phyloP scores from a whole-genome alignment of 1,140 invertebrate genomes.

The Drosophila kanapiae region DNA sequence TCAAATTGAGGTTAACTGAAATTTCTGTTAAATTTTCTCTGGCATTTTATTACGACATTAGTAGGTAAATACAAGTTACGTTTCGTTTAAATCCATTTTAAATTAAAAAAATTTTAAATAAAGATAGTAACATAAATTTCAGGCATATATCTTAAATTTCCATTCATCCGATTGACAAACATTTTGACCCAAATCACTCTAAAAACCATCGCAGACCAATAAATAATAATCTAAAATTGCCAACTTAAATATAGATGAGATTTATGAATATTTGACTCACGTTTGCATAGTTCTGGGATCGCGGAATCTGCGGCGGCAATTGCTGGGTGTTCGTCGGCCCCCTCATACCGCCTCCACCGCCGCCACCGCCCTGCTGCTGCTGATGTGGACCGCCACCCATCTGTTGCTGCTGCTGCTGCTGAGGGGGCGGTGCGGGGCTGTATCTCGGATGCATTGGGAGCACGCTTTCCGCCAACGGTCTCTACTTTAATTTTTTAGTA shows the following conservation, averaged over 20 bases:
- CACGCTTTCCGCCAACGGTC: constrained; percentile 2
- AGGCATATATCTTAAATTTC: neutral
- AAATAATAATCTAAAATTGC: constrained; percentile 32
- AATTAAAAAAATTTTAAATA: neutral
- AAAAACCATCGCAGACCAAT: constrained; percentile 9
- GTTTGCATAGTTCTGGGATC: constrained; percentile 69
- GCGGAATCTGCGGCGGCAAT: constrained; percentile 64
- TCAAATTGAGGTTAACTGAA: too few relatives aligned
- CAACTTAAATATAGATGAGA: constrained; percentile 24
- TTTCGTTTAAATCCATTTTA: neutral
- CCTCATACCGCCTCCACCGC: constrained; percentile 50
- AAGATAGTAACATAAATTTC: too few relatives aligned
- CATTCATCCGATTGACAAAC: neutral
- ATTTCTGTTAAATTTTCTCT: too few relatives aligned
- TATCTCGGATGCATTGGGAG: constrained; percentile 69
- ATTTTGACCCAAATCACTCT: constrained; percentile 16
- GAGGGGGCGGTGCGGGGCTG: constrained; percentile 62
- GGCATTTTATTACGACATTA: too few relatives aligned
- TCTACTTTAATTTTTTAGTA: neutral
- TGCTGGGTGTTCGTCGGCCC: constrained; percentile 59
- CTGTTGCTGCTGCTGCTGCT: constrained; percentile 54
- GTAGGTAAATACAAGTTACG: too few relatives aligned
- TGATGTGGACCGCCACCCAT: constrained; percentile 51
- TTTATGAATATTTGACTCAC: constrained; percentile 44
- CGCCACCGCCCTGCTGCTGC: constrained; percentile 23